These are phyloP conservation scores for Betta splendens DNA, from an alignment of 2,797 vertebrate species.

Conservation along the genomic window DNA sequence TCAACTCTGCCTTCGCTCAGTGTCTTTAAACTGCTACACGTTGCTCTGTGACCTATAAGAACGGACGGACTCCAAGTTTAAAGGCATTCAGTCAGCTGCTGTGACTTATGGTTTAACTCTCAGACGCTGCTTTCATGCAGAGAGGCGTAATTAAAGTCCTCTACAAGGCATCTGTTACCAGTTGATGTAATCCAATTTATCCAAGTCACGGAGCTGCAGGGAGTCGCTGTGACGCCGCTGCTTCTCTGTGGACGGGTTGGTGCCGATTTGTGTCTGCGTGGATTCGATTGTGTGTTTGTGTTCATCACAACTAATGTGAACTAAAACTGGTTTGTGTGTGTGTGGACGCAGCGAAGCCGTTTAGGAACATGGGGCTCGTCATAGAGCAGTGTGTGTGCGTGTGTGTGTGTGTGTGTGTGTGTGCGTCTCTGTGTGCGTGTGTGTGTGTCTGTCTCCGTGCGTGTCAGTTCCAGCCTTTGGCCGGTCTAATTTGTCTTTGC, in stretches of 20 bases:
- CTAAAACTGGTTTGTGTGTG: conserved; percentile 9
- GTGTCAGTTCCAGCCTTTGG: conserved; percentile 56
- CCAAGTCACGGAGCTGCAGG: conserved; percentile 53
- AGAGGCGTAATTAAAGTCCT: conserved; percentile 71
- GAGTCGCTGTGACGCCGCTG: conserved; percentile 35
- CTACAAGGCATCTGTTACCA: conserved; percentile 70
- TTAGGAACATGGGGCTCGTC: too few species aligned
- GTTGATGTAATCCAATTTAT: conserved; percentile 72
- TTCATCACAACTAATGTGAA: not conserved
- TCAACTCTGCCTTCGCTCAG: too few species aligned
- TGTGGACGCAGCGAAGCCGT: too few species aligned
- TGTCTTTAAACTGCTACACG: not conserved
- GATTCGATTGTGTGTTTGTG: not conserved
- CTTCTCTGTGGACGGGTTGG: not conserved
- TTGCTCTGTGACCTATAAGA: not conserved
- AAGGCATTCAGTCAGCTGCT: conserved; percentile 24
- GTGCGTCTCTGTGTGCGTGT: conserved; percentile 20
- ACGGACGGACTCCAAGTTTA: not conserved
- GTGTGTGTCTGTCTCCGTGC: conserved; percentile 27
- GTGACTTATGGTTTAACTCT: conserved; percentile 42
- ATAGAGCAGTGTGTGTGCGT: conserved; percentile 15
- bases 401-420: conserved; percentile 28
- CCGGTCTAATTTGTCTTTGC: conserved; percentile 19
- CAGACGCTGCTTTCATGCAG: conserved; percentile 50
- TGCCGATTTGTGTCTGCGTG: not conserved